phyloP scores from a whole-genome alignment of 2,888 invertebrate species.

The Sabatieria punctata region DNA sequence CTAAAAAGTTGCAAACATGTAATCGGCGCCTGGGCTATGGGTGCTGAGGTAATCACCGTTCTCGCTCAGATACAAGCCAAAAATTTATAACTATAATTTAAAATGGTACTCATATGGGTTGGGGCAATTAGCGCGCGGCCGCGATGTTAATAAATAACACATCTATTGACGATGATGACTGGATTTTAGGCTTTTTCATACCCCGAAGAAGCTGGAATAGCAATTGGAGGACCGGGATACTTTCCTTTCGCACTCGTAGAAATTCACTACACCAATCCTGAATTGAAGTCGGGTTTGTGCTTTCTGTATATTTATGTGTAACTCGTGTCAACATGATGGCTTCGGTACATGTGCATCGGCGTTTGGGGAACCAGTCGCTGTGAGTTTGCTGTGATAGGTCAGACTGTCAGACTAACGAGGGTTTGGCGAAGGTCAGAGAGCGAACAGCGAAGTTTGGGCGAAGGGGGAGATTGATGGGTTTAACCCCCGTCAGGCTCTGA shows the following conservation, averaged over 20 bases:
- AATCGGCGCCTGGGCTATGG: conserved; percentile 96
- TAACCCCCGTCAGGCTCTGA: too few species aligned
- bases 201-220: conserved; percentile 64
- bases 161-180: conserved; percentile 2
- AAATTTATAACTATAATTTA: neutral
- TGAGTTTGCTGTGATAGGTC: too few species aligned
- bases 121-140: neutral
- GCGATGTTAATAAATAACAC: neutral
- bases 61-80: too few species aligned
- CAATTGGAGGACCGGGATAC: conserved; percentile 66
- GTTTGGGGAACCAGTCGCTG: too few species aligned
- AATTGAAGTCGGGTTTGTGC: conserved; percentile 45
- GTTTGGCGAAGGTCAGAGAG: too few species aligned
- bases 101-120: too few species aligned
- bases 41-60: conserved; percentile 44
- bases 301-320: too few species aligned
- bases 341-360: too few species aligned
- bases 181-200: conserved; percentile 33
- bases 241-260: conserved; percentile 80
- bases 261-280: conserved; percentile 91
- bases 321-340: too few species aligned
- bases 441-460: too few species aligned
- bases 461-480: too few species aligned
- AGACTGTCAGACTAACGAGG: too few species aligned
- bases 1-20: conserved; percentile 66